Percentiles rank a stretch among this genome's conserved stretches.
Conservation (phyloP, 2,888 invertebrate species). For the Pollenia griseotomentosa region DNA sequence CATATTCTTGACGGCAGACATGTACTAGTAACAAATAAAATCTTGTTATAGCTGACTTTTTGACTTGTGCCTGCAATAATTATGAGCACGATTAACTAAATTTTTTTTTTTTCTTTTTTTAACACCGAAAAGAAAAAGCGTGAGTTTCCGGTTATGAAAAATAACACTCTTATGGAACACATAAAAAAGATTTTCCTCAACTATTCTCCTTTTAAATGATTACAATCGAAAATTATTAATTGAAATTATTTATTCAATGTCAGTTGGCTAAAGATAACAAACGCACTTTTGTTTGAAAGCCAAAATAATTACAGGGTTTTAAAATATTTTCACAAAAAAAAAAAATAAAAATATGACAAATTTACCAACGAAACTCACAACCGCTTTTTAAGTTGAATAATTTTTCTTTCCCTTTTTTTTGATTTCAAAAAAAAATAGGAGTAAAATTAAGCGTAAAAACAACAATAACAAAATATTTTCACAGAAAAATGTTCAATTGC, state of each 20-base stretch:
- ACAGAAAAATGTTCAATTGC: slow-evolving; percentile 23
- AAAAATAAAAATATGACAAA: background rate
- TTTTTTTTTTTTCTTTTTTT: background rate
- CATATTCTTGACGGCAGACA: slow-evolving; percentile 17
- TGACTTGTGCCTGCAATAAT: slow-evolving; percentile 45
- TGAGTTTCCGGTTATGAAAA: slow-evolving; percentile 34
- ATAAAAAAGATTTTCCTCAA: too few relatives aligned
- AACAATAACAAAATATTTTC: slow-evolving; percentile 1
- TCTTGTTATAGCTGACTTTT: background rate
- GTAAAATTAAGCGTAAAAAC: too few relatives aligned
- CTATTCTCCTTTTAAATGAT: too few relatives aligned
- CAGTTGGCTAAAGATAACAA: background rate
- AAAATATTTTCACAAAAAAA: background rate
- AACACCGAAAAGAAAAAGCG: slow-evolving; percentile 10
- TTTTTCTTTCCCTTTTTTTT: slow-evolving; percentile 9
- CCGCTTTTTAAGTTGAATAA: background rate
- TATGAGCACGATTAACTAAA: slow-evolving; percentile 42
- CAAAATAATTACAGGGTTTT: background rate
- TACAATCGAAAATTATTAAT: slow-evolving; percentile 15
- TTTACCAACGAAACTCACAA: background rate
- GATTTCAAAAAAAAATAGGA: background rate
- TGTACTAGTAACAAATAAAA: slow-evolving; percentile 5
- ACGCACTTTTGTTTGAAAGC: slow-evolving; percentile 21
- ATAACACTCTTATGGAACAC: background rate
- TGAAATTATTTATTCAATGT: slow-evolving; percentile 32